Evolutionary conservation across 2,797 vertebrate species (phyloP), one percentile per base, ranked within the genome.

Genomic region (Pelochelys cantorii): DNA sequence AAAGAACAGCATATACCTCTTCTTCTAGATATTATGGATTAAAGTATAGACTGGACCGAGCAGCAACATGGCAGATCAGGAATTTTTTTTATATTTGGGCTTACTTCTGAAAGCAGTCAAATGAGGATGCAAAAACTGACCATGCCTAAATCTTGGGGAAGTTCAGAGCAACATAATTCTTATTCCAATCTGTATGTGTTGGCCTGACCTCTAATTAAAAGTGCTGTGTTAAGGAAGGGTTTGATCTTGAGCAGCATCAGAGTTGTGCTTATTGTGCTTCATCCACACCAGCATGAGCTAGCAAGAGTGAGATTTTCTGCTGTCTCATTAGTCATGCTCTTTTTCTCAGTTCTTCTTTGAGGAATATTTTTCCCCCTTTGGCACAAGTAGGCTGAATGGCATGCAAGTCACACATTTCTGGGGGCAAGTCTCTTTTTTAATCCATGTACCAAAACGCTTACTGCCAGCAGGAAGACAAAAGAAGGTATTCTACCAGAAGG

Each of bases 371-470:
- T 83, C 88, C 84, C 59, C 52, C 84, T 93, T 85, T 83, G 78
- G 88, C 92, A 90, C 65, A 90, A 79, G 94, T 95, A 94, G 94
- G 96, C 90, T 92, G 95, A 85, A 92, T 92, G 94, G 95, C 96
- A 97, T 90, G 52, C 89, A 31, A 0, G 31, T 94, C 89, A 84
- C 85, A 89, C 85, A 89, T 15, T 17, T 84, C 88, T 85, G 88
- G 91, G 81, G 86, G 93, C 75, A 88, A 92, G 81, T 42, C 14
- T 85, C 83, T 91, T 89, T 94, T 97, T 95, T 92, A 93, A 89
- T 87, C 77, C 91, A 15, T 81, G 7, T 75, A 84, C 89, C 88
- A 89, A 88, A 95, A 87, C 82, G 75, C 94, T 90, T 86, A 88
- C 86, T 95, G 90, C 88, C 34, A 22, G 86, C 94, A 93, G 53